Percentiles rank a stretch among this genome's conserved stretches.
Conservation (phyloP, 2,797 vertebrate species). For the Clarias platycephalus region DNA sequence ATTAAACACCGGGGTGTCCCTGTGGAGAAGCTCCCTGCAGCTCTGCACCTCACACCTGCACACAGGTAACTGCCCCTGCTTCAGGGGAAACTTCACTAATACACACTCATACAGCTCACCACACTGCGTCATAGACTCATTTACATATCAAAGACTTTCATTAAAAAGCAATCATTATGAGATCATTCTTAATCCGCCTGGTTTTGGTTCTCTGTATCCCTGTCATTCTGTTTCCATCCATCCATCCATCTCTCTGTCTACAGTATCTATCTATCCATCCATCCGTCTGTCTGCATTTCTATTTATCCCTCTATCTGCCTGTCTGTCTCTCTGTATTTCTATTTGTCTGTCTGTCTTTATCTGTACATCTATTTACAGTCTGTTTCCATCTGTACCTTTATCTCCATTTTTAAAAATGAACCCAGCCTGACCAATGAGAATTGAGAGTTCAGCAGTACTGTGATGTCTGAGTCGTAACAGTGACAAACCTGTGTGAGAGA, state of each 20-base stretch:
- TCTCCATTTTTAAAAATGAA: neutral
- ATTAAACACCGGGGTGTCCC: conserved; percentile 60
- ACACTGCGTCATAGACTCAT: neutral
- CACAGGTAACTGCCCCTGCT: conserved; percentile 2
- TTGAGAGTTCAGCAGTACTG: neutral
- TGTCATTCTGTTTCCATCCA: neutral
- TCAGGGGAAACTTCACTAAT: neutral
- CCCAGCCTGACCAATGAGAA: neutral
- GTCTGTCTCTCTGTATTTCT: neutral
- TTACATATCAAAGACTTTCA: neutral
- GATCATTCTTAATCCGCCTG: neutral
- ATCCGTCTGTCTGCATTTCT: neutral
- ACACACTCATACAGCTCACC: neutral
- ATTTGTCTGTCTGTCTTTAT: neutral
- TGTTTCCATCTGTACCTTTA: neutral
- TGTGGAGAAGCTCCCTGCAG: conserved; percentile 48
- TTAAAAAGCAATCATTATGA: neutral
- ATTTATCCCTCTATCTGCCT: neutral
- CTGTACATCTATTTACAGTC: neutral
- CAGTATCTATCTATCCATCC: neutral
- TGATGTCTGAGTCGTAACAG: neutral
- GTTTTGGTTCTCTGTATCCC: neutral
- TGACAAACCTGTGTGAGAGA: neutral
- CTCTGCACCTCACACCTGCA: neutral
- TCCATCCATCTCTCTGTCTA: neutral